Conservation (phyloP, 2,797 vertebrate genomes). For the Falco berigora region DNA sequence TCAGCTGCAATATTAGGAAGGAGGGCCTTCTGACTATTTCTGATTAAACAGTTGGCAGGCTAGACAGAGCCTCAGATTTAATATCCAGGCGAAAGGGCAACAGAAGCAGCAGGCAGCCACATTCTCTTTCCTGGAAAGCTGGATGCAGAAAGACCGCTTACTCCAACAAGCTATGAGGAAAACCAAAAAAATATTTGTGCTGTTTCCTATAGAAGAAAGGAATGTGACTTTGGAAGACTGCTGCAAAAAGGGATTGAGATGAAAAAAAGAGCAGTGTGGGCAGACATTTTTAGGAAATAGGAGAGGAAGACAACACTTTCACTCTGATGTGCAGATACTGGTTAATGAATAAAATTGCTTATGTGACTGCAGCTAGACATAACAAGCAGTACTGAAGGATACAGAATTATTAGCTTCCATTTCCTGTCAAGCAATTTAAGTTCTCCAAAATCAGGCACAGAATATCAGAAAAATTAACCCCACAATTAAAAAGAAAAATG, state of each 20-base stretch:
- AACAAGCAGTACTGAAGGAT: background rate
- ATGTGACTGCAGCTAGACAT: background rate
- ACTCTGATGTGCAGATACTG: background rate
- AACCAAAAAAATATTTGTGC: background rate
- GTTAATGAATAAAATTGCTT: background rate
- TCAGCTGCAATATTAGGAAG: slow-evolving; percentile 24
- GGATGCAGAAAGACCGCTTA: background rate
- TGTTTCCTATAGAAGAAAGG: background rate
- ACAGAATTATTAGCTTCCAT: background rate
- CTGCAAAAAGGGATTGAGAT: background rate
- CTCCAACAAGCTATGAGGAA: background rate
- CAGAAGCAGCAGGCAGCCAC: background rate
- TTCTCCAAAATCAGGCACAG: background rate
- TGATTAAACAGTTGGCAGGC: slow-evolving; percentile 40
- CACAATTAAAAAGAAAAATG: background rate
- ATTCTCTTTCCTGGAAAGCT: slow-evolving; percentile 18
- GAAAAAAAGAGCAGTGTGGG: background rate
- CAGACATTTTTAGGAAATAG: background rate
- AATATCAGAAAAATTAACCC: background rate
- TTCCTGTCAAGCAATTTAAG: background rate
- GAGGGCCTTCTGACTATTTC: slow-evolving; percentile 36
- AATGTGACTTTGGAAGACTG: background rate
- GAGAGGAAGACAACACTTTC: background rate
- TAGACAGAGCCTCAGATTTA: background rate
- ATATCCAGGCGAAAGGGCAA: slow-evolving; percentile 27